Percentiles rank a stretch among this genome's conserved stretches.
phyloP scores from a whole-genome alignment of 2,888 invertebrate genomes.

The Tachina grossa region DNA sequence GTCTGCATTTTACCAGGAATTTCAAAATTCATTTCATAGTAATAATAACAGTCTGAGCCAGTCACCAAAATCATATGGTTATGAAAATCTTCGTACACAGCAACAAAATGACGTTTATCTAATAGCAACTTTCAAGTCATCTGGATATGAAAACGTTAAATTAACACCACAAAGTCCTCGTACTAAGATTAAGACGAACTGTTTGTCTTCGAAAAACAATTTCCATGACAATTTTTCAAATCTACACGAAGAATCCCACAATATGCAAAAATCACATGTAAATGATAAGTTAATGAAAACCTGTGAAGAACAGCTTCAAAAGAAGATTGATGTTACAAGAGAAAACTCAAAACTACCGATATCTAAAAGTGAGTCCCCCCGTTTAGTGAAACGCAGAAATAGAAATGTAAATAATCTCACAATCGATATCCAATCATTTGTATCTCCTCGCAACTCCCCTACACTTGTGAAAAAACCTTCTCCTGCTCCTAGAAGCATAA shows the following conservation, averaged over 20 bases:
- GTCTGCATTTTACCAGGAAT: slow-evolving; percentile 81
- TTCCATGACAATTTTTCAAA: slow-evolving; percentile 67
- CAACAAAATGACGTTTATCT: slow-evolving; percentile 80
- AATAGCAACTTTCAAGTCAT: slow-evolving; percentile 71
- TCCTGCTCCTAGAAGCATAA: slow-evolving; percentile 76
- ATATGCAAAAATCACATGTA: slow-evolving; percentile 66
- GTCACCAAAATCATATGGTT: slow-evolving; percentile 77
- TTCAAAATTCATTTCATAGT: slow-evolving; percentile 65
- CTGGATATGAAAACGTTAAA: slow-evolving; percentile 86
- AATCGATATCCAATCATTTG: slow-evolving; percentile 77
- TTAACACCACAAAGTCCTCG: slow-evolving; percentile 82
- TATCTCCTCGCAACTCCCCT: slow-evolving; percentile 75
- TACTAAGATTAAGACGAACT: slow-evolving; percentile 84
- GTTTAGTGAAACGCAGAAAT: slow-evolving; percentile 75
- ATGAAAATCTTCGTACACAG: slow-evolving; percentile 84
- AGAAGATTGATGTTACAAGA: slow-evolving; percentile 82
- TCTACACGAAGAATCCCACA: slow-evolving; percentile 9
- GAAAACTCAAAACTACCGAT: slow-evolving; percentile 74
- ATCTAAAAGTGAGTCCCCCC: slow-evolving; percentile 60
- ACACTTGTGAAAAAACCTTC: slow-evolving; percentile 77
- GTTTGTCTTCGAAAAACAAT: slow-evolving; percentile 84
- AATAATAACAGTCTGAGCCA: slow-evolving; percentile 71
- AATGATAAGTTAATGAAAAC: slow-evolving; percentile 83
- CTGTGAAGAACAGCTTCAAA: slow-evolving; percentile 84
- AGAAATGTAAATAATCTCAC: slow-evolving; percentile 82